A percentile compares a stretch with the other conserved stretches of the same genome.
Evolutionary conservation across 2,888 invertebrate species (phyloP).

Genomic region (Eledona agricola): DNA sequence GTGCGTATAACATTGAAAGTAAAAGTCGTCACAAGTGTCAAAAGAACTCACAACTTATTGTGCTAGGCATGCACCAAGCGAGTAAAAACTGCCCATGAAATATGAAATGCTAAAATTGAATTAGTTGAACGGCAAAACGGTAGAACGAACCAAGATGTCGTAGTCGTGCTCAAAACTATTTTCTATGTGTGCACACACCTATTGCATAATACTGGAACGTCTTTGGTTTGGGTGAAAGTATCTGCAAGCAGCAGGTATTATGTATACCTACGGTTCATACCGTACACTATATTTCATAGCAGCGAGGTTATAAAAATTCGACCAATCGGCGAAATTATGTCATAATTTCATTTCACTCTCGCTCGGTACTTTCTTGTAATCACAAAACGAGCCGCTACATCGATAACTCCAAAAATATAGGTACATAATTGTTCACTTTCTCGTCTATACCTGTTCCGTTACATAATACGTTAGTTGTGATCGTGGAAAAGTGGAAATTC

Average conservation of each 20-base stretch:
- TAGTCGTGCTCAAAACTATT: constrained; percentile 43
- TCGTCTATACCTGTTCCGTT: constrained; percentile 5
- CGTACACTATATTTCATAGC: constrained; percentile 6
- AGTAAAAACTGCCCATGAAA: not conserved
- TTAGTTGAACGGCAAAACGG: not conserved
- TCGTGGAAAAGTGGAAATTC: no score
- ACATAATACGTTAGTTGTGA: no score
- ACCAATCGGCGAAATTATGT: constrained; percentile 25
- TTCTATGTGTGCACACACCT: constrained; percentile 45
- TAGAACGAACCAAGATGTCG: constrained; percentile 5
- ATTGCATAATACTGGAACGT: constrained; percentile 57
- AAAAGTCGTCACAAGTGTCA: constrained; percentile 26
- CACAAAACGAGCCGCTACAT: not conserved
- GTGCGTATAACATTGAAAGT: constrained; percentile 33
- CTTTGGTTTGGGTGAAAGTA: constrained; percentile 59
- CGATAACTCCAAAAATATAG: constrained; percentile 5
- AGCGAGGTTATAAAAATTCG: constrained; percentile 22
- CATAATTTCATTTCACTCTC: constrained; percentile 26
- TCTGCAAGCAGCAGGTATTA: constrained; percentile 41
- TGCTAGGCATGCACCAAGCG: not conserved
- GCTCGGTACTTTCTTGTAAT: constrained; percentile 26
- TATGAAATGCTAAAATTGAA: not conserved
- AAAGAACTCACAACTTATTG: constrained; percentile 13
- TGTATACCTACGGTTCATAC: constrained; percentile 37
- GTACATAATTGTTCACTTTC: constrained; percentile 26